Conservation (phyloP, 2,797 vertebrate species). For the Cynopterus sphinx region DNA sequence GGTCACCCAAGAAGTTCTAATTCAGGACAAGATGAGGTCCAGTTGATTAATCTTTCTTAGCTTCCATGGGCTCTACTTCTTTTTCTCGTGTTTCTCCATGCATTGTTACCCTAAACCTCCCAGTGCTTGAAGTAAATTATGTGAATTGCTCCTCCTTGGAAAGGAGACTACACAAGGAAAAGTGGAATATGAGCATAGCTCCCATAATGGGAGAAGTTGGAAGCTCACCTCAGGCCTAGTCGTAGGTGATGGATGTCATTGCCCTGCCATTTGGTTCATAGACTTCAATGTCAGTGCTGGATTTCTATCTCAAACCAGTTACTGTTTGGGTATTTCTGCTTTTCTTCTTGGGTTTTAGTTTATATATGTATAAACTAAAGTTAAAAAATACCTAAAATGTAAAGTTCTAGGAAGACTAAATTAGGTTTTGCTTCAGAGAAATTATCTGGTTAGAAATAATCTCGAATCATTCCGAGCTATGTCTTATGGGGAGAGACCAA, state of each 20-base stretch:
- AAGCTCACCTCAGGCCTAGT: neutral
- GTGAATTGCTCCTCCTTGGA: neutral
- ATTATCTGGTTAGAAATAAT: neutral
- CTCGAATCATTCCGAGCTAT: neutral
- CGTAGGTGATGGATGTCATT: neutral
- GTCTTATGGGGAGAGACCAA: neutral
- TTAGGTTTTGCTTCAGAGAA: neutral
- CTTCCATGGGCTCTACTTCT: neutral
- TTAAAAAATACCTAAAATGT: neutral
- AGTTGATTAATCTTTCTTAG: neutral
- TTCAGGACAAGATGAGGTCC: neutral
- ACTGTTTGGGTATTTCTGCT: neutral
- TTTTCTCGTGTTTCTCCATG: neutral
- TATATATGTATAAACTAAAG: neutral
- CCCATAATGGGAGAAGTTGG: neutral
- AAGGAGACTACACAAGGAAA: neutral
- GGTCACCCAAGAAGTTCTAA: neutral
- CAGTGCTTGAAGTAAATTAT: neutral
- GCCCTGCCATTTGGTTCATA: neutral
- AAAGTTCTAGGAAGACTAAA: neutral
- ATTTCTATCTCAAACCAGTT: neutral
- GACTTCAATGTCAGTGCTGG: neutral
- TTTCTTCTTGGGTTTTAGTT: conserved; percentile 12
- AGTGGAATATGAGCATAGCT: neutral
- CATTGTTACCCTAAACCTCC: neutral